Conservation (phyloP, 2,888 invertebrate species). For the Drosophila atroscutellata region DNA sequence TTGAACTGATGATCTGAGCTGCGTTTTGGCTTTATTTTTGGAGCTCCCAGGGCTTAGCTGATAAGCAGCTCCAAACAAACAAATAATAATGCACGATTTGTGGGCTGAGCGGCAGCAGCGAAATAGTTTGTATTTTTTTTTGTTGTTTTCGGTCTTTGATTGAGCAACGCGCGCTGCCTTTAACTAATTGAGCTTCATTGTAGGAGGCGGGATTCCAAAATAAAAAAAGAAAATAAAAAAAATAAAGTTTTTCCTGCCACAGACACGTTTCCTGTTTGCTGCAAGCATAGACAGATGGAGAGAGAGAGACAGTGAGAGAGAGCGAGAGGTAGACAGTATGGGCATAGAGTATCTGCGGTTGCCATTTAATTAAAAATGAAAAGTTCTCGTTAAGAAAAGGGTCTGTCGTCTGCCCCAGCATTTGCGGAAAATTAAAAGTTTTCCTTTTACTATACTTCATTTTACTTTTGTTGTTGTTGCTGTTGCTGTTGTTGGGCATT, state of each 20-base stretch:
- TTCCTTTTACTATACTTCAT: slow-evolving; percentile 48
- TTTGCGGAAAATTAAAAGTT: slow-evolving; percentile 78
- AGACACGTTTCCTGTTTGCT: slow-evolving; percentile 57
- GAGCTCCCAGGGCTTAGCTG: slow-evolving; percentile 50
- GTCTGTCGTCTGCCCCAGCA: slow-evolving; percentile 37
- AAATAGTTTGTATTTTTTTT: slow-evolving; percentile 7
- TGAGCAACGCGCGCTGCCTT: slow-evolving; percentile 67
- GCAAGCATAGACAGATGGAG: slow-evolving; percentile 10
- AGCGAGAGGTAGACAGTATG: neutral
- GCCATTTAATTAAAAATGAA: slow-evolving; percentile 77
- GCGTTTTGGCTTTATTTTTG: slow-evolving; percentile 25
- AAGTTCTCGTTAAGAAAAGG: slow-evolving; percentile 75
- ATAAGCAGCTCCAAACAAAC: slow-evolving; percentile 78
- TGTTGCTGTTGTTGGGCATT: neutral
- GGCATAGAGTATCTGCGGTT: slow-evolving; percentile 46
- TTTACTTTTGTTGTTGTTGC: neutral
- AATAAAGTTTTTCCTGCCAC: slow-evolving; percentile 38
- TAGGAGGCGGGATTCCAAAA: slow-evolving; percentile 57
- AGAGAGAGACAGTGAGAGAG: neutral
- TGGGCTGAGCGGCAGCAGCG: slow-evolving; percentile 38
- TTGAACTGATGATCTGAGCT: slow-evolving; percentile 52
- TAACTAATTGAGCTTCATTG: slow-evolving; percentile 77
- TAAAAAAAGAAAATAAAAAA: neutral
- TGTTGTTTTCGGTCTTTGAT: slow-evolving; percentile 54
- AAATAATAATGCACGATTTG: slow-evolving; percentile 79